Evolutionary conservation across 2,888 invertebrate species (phyloP), one percentile per base, ranked within the genome.

Genomic region (Malthinus flaveolus): DNA sequence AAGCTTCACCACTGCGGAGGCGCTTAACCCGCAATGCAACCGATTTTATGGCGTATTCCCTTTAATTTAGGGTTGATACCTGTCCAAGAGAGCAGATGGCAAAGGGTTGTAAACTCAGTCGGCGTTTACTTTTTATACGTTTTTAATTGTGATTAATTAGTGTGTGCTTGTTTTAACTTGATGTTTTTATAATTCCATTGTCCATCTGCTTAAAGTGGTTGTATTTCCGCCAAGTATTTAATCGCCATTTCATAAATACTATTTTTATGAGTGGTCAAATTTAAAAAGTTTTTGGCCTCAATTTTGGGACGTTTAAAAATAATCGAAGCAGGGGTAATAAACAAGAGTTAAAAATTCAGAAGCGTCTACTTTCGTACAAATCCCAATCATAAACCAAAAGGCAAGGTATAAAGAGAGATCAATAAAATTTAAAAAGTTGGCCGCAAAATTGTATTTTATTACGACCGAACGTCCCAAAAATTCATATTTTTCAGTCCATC

Each of bases 41-140:
- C 63, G 58, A 63, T 63, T 65, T 63, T 63, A 63, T 63, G 61
- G 60, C 59, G 60, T 61, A 60, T 63, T 60, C 58, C 61, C 58
- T 63, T 49, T 59, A 63, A 65, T 65, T 65, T 65, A 61, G 58
- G 57, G 54, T 46, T 54, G 59, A 59, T 59, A 63, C 60, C 63
- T 52, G 61, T 61, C 59, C 47, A 51, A 51, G 49, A 61, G 50
- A 59, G 61, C 64, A 62, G 61, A 61, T 64, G 64, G 61, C 59
- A 66, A 67, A 66, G 67, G 65, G 66, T 66, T 66, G 64, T 64
- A 67, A 65, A 63, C 62, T 64, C 62, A 56, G 62, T 55, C 61
- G 58, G 59, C 66, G 61, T 67, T 67, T 67, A 67, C 50, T 54
- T 54, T 58, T 54, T 59, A 59, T 59, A 54, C 49, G 59, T 59